Conservation (phyloP, 2,797 vertebrate genomes). For the Phataginus tricuspis region DNA sequence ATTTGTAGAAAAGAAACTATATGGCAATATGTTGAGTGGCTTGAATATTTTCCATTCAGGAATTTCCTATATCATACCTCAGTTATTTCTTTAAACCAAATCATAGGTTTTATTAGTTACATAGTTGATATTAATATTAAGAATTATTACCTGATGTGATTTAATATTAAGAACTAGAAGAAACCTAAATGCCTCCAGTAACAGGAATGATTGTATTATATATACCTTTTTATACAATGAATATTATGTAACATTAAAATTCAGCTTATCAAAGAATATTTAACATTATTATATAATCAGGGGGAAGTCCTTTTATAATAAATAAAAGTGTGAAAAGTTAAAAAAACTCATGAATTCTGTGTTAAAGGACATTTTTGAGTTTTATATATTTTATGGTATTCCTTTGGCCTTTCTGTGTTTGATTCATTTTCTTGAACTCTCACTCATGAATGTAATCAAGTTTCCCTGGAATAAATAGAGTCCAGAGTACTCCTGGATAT, state of each 20-base stretch:
- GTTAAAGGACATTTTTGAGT: background rate
- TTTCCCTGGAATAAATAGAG: background rate
- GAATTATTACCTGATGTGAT: background rate
- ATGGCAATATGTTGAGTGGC: background rate
- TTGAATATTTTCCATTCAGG: conserved; percentile 22
- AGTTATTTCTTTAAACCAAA: background rate
- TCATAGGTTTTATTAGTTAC: background rate
- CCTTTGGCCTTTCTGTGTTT: conserved; percentile 2
- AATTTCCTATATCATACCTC: background rate
- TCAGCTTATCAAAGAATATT: conserved; percentile 42
- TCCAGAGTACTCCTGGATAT: background rate
- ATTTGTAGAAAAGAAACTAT: background rate
- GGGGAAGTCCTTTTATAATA: background rate
- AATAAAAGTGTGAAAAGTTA: background rate
- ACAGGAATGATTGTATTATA: background rate
- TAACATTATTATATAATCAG: background rate
- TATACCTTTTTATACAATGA: background rate
- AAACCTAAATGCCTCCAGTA: background rate
- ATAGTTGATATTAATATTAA: conserved; percentile 1
- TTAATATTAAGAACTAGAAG: conserved; percentile 33
- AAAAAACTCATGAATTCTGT: background rate
- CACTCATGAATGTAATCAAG: background rate
- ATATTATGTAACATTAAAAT: background rate
- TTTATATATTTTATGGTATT: background rate
- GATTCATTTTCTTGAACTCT: conserved; percentile 16